Evolutionary conservation across 2,797 vertebrate genomes (phyloP).

Genomic region (Clarias fuscus): DNA sequence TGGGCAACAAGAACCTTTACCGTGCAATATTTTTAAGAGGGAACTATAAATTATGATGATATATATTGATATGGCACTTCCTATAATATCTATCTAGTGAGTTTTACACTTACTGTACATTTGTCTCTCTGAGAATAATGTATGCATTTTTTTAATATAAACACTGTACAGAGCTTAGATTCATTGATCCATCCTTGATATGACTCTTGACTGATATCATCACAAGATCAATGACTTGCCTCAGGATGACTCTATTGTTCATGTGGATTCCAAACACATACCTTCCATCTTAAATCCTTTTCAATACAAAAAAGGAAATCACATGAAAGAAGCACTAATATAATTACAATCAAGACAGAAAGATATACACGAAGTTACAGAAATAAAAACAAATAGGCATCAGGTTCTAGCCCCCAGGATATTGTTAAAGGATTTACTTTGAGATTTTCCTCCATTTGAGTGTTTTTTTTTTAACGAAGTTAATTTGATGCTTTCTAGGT

Average conservation of each 20-base stretch:
- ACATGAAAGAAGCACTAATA: background rate
- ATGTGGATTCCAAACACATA: conserved; percentile 1
- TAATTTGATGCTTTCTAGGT: background rate
- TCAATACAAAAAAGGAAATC: background rate
- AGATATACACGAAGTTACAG: background rate
- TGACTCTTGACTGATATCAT: background rate
- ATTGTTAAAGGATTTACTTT: background rate
- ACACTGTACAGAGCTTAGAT: background rate
- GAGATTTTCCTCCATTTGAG: background rate
- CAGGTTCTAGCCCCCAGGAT: background rate
- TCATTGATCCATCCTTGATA: background rate
- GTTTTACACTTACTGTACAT: background rate
- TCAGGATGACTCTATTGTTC: background rate
- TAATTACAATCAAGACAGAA: background rate
- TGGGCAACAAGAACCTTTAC: no score
- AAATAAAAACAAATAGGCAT: background rate
- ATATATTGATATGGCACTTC: background rate
- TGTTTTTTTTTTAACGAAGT: background rate
- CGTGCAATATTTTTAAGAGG: background rate
- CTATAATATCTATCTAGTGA: background rate
- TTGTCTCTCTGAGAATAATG: background rate
- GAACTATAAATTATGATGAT: background rate
- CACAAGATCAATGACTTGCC: background rate
- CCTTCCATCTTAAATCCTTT: background rate
- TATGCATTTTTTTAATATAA: background rate